Conservation (phyloP, 2,888 invertebrate genomes). For the Hymenopus coronatus region DNA sequence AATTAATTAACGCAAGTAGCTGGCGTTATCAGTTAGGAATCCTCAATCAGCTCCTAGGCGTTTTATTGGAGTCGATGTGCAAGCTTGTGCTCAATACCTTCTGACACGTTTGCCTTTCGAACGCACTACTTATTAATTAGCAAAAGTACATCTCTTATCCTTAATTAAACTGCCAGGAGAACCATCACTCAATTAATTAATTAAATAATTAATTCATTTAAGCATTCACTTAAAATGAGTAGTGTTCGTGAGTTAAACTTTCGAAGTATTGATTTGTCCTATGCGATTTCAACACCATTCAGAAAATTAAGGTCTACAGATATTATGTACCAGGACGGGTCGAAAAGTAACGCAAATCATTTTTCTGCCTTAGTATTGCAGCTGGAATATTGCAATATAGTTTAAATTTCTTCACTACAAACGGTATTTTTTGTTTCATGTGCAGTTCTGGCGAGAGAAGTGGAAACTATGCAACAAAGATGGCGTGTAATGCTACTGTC, state of each 20-base stretch:
- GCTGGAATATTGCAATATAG: no score
- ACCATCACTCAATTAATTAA: background rate
- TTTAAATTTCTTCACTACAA: no score
- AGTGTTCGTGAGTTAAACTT: background rate
- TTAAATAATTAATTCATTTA: background rate
- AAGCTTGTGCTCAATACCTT: background rate
- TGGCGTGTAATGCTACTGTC: no score
- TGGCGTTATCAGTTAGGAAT: background rate
- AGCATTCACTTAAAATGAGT: background rate
- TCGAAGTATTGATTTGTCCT: no score
- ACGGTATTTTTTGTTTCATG: no score
- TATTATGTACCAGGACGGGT: no score
- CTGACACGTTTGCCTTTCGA: background rate
- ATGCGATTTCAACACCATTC: no score
- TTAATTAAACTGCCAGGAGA: background rate
- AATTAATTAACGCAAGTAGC: background rate
- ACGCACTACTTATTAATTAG: background rate
- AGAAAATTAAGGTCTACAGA: no score
- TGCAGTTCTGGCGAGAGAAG: no score
- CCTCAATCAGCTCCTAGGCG: background rate
- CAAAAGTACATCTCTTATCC: background rate
- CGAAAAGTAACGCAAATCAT: no score
- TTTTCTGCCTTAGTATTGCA: no score
- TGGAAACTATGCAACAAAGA: no score
- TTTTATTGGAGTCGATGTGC: background rate